These are phyloP conservation scores for Cavia porcellus DNA, from an alignment of 2,113 vertebrate species.

Conservation along the genomic window DNA sequence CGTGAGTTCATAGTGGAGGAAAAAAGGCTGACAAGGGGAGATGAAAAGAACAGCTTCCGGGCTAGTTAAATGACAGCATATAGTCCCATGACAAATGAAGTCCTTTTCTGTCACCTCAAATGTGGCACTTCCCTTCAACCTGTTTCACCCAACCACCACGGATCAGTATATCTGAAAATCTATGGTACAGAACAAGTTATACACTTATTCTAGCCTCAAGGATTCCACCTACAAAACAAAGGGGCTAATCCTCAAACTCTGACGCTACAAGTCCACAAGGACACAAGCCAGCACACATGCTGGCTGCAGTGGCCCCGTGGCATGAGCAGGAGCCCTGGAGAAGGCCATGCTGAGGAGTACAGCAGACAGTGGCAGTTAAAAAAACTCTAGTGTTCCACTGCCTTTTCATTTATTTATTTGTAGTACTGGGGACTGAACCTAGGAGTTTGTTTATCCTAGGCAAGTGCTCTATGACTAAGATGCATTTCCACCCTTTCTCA, in stretches of 20 bases:
- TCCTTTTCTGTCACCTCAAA: neutral
- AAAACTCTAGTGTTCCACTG: neutral
- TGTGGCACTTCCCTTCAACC: neutral
- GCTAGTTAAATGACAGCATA: neutral
- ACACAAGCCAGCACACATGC: neutral
- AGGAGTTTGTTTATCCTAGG: neutral
- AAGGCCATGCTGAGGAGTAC: fast-evolving
- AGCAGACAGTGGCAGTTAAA: neutral
- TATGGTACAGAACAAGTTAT: neutral
- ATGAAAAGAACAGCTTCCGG: neutral
- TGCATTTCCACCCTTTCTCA: neutral
- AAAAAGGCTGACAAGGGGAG: neutral
- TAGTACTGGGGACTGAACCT: neutral
- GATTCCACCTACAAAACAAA: neutral
- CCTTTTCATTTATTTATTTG: neutral
- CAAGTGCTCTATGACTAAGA: neutral
- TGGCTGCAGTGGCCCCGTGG: neutral
- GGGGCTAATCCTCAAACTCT: neutral
- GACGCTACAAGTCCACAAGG: fast-evolving
- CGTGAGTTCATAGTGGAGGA: neutral
- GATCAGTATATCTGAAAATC: neutral
- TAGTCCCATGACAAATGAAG: fast-evolving
- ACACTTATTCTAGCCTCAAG: neutral
- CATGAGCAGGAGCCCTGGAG: neutral
- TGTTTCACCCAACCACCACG: no score